These are phyloP conservation scores for Zaprionus lineosus DNA, from an alignment of 2,888 invertebrate species.

Conservation along the genomic window DNA sequence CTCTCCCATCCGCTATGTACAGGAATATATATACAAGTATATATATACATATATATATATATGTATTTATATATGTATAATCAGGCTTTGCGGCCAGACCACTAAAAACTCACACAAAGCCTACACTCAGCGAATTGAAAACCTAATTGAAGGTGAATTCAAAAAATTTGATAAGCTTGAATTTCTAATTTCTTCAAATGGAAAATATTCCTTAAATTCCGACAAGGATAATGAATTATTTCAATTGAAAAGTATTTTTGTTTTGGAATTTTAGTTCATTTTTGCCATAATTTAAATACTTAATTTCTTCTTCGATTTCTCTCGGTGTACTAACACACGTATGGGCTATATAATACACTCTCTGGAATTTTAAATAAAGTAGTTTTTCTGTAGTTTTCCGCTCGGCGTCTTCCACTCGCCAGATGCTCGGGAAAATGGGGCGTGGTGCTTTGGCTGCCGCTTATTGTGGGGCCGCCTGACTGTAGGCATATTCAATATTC, in stretches of 20 bases:
- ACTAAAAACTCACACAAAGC: conserved; percentile 14
- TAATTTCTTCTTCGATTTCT: conserved; percentile 21
- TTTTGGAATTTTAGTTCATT: background rate
- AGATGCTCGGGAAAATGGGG: too few relatives aligned
- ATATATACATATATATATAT: conserved; percentile 1
- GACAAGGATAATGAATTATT: too few relatives aligned
- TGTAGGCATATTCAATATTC: conserved; percentile 70
- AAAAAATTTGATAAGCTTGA: too few relatives aligned
- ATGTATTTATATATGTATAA: conserved; percentile 1
- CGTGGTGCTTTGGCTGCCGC: conserved; percentile 11
- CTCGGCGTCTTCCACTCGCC: conserved; percentile 34
- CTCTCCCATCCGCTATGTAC: conserved; percentile 59
- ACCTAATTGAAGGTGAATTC: too few relatives aligned
- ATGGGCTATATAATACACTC: conserved; percentile 3
- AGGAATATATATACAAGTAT: conserved; percentile 21
- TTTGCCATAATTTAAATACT: too few relatives aligned
- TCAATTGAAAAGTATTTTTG: too few relatives aligned
- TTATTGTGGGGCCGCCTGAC: conserved; percentile 7
- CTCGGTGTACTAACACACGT: conserved; percentile 22
- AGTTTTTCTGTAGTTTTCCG: conserved; percentile 52
- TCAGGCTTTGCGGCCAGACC: conserved; percentile 43
- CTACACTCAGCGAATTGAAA: too few relatives aligned
- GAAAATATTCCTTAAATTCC: too few relatives aligned
- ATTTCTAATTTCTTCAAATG: too few relatives aligned
- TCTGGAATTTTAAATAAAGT: conserved; percentile 44